Evolutionary conservation across 1,140 invertebrate species (phyloP).

Genomic region (Caenorhabditis briggsae): DNA sequence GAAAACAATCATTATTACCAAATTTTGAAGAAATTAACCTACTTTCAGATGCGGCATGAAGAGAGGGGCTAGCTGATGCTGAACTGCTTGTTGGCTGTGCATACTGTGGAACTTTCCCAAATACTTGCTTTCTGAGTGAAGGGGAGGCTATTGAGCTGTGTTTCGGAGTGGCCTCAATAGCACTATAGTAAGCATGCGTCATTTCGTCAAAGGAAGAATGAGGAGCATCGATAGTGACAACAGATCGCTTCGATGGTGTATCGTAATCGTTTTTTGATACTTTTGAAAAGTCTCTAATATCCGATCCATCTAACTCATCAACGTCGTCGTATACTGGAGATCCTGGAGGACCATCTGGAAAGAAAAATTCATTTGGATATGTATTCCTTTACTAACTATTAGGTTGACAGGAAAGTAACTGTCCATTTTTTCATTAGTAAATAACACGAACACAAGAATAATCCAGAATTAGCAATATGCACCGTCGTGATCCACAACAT

Average conservation of each 20-base stretch:
- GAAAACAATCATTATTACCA: not conserved
- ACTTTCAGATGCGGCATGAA: slow-evolving; percentile 22
- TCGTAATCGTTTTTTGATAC: not conserved
- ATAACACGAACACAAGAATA: too few relatives aligned
- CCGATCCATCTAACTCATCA: slow-evolving; percentile 1
- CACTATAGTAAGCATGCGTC: not conserved
- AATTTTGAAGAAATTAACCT: not conserved
- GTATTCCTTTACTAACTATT: not conserved
- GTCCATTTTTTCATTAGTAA: too few relatives aligned
- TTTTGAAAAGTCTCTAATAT: not conserved
- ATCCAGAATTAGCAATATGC: too few relatives aligned
- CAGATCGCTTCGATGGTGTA: slow-evolving; percentile 25
- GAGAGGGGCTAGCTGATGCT: slow-evolving; percentile 14
- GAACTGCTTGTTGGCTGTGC: slow-evolving; percentile 2
- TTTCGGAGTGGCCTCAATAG: not conserved
- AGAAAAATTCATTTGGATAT: not conserved
- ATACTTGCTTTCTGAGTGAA: slow-evolving; percentile 15
- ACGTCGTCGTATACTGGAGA: slow-evolving; percentile 19
- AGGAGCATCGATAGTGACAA: slow-evolving; percentile 9
- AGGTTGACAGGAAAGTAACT: too few relatives aligned
- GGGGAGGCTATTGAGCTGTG: not conserved
- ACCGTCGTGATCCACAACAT: too few relatives aligned
- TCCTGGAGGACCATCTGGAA: slow-evolving; percentile 2
- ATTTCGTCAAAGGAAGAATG: not conserved
- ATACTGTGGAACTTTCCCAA: not conserved